A percentile compares a stretch with the other conserved stretches of the same genome.
phyloP scores from a whole-genome alignment of 2,888 invertebrate genomes.

The Habroteleia sp. region DNA sequence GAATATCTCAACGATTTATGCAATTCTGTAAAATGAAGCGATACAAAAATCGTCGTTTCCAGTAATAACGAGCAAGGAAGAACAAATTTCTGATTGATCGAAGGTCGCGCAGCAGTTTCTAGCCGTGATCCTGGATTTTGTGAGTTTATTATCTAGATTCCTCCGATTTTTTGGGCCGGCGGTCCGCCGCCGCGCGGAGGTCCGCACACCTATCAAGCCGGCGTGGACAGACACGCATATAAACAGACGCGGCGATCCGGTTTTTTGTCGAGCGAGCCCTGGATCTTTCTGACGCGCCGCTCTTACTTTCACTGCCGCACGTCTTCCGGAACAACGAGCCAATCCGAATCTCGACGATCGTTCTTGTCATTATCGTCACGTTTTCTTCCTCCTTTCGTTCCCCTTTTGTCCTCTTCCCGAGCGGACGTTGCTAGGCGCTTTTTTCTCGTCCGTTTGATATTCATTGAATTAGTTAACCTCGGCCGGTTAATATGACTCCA shows the following conservation, averaged over 20 bases:
- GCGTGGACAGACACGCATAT: slow-evolving; percentile 54
- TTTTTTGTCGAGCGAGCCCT: slow-evolving; percentile 54
- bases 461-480: slow-evolving; percentile 50
- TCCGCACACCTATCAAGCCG: slow-evolving; percentile 28
- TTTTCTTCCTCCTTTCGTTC: neutral
- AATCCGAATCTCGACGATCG: slow-evolving; percentile 26
- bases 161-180: slow-evolving; percentile 12
- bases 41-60: no score
- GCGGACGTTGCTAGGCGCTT: slow-evolving; percentile 29
- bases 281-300: slow-evolving; percentile 58
- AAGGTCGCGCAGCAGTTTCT: no score
- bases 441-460: slow-evolving; percentile 29
- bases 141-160: slow-evolving; percentile 26
- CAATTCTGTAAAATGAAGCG: no score
- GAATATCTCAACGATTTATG: no score
- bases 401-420: slow-evolving; percentile 5
- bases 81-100: no score
- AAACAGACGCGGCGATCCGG: slow-evolving; percentile 56
- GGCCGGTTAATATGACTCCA: slow-evolving; percentile 37
- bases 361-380: slow-evolving; percentile 22
- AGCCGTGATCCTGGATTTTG: slow-evolving; percentile 39
- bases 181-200: slow-evolving; percentile 18
- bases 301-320: slow-evolving; percentile 56
- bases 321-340: slow-evolving; percentile 48
- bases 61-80: no score